These are phyloP conservation scores for Embidobia sp. DNA, from an alignment of 2,888 invertebrate genomes.

Conservation along the genomic window DNA sequence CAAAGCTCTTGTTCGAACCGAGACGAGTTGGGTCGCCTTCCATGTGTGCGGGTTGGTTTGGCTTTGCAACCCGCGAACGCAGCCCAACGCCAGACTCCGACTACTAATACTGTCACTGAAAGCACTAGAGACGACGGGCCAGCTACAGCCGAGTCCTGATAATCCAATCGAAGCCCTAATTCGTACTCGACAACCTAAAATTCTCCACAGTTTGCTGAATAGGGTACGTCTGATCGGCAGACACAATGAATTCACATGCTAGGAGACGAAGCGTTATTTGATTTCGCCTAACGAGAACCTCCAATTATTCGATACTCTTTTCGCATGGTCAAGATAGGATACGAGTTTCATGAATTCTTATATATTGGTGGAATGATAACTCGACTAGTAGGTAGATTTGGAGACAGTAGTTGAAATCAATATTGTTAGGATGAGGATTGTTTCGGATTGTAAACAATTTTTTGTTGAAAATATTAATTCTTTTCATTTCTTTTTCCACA, in stretches of 20 bases:
- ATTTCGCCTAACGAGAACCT: slow-evolving; percentile 74
- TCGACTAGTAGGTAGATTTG: too few relatives aligned
- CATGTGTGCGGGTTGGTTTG: slow-evolving; percentile 50
- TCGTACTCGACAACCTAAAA: slow-evolving; percentile 80
- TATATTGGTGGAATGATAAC: too few relatives aligned
- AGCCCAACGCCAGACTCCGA: slow-evolving; percentile 62
- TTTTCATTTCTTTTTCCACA: too few relatives aligned
- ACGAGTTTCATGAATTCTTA: background rate
- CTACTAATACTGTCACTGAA: slow-evolving; percentile 71
- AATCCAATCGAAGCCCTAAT: slow-evolving; percentile 81
- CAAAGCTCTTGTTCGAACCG: slow-evolving; percentile 50
- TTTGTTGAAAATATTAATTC: too few relatives aligned
- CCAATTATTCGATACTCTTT: slow-evolving; percentile 21
- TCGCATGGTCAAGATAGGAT: slow-evolving; percentile 1
- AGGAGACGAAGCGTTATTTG: slow-evolving; percentile 49
- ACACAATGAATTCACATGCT: slow-evolving; percentile 73
- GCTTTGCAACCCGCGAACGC: slow-evolving; percentile 52
- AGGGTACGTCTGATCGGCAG: slow-evolving; percentile 73
- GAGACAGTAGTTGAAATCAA: too few relatives aligned
- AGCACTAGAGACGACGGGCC: slow-evolving; percentile 72
- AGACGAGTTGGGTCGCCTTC: slow-evolving; percentile 40
- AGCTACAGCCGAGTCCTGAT: slow-evolving; percentile 71
- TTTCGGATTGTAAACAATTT: too few relatives aligned
- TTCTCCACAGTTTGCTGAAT: slow-evolving; percentile 80
- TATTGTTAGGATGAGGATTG: too few relatives aligned